Evolutionary conservation across 1,140 invertebrate genomes (phyloP), one percentile per base, ranked within the genome.

Genomic region (Helicoverpa armigera): DNA sequence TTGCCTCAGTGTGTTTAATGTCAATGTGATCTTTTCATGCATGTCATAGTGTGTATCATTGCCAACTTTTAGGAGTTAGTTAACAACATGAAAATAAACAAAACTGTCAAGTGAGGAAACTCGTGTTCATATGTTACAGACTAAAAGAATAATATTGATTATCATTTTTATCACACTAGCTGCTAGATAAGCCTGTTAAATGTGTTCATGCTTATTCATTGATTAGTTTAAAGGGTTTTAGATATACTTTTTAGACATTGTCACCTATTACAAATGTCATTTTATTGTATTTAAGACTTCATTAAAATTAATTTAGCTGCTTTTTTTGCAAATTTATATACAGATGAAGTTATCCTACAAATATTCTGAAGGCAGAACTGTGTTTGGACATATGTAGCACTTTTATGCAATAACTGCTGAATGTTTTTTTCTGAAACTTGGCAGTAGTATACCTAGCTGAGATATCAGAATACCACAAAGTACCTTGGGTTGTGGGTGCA

Each of bases 61-160:
- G 53, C 70, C 70, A 73, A 56, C 70, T 58, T 53, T 12, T 58
- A n/a, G 18, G 70, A 9, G 58, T n/a, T 29, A 16, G 14, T 56
- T 14, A 53, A 35, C 56, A 56, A 58, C 23, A 73, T 73, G 58
- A 18, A 73, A 73, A 73, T 73, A 73, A 73, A 73, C 70, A 73
- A 72, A 73, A n/a, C 14, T 70, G 23, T 53, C 23, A 72, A 14
- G 69, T 51, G 11, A 51, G 9, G 35, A 72, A 72, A 72, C n/a
- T 54, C 11, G 3, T 72, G 5, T 31, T 51, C 16, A 23, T 54
- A 5, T 7, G 11, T 43, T 35, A 35, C 35, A 35, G 13, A 65
- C 23, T 70, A 51, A n/a, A 70, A 53, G 18, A 51, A 31, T 53
- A n/a, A 2, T 29, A 70, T 70, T 54, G 48, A 70, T 53, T 53